Conservation (phyloP, 2,888 invertebrate genomes). For the Acleris literana region DNA sequence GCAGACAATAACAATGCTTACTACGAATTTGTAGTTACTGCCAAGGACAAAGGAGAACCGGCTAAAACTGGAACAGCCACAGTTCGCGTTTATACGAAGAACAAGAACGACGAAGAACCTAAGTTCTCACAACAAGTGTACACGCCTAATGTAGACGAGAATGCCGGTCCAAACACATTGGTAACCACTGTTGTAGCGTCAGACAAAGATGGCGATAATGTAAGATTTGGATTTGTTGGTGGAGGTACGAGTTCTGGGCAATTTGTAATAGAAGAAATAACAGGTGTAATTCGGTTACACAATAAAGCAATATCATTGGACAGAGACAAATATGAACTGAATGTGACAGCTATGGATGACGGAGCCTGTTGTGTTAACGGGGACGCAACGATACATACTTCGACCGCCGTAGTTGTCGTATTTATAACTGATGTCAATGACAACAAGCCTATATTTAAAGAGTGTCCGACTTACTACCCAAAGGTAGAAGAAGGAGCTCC, state of each 20-base stretch:
- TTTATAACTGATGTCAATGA: constrained; percentile 99
- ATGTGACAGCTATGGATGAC: constrained; percentile 98
- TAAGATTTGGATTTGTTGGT: constrained; percentile 95
- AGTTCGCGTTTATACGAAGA: constrained; percentile 97
- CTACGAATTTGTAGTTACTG: constrained; percentile 96
- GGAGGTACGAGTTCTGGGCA: constrained; percentile 95
- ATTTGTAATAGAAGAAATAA: constrained; percentile 97
- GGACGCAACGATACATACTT: constrained; percentile 93
- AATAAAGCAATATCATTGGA: constrained; percentile 94
- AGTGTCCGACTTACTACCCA: constrained; percentile 95
- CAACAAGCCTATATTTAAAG: constrained; percentile 97
- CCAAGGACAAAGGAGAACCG: constrained; percentile 97
- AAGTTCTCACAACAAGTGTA: constrained; percentile 98
- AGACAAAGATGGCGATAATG: constrained; percentile 98
- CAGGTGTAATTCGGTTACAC: constrained; percentile 95
- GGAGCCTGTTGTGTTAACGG: constrained; percentile 98
- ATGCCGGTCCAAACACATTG: constrained; percentile 96
- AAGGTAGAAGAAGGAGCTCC: constrained; percentile 97
- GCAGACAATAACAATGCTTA: constrained; percentile 98
- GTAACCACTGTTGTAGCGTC: constrained; percentile 98
- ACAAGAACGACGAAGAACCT: constrained; percentile 98
- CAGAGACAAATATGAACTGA: constrained; percentile 96
- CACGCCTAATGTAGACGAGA: constrained; percentile 97
- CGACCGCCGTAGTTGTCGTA: constrained; percentile 97
- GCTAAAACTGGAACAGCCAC: constrained; percentile 96